Percentiles rank a stretch among this genome's conserved stretches.
Evolutionary conservation across 2,888 invertebrate species (phyloP).

Genomic region (Ramazzottius varieornatus): DNA sequence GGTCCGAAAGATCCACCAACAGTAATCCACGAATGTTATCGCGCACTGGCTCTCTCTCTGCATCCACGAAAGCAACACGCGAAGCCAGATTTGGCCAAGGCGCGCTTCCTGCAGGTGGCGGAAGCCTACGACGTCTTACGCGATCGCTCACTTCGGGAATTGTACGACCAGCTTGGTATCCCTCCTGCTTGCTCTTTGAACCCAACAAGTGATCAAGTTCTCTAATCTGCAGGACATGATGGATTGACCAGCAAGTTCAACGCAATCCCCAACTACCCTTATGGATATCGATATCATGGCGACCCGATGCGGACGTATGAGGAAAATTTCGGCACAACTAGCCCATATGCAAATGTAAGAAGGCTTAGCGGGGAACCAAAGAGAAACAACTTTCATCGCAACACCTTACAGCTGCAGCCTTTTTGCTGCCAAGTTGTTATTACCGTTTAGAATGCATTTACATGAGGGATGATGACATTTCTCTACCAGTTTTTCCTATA

Average conservation of each 20-base stretch:
- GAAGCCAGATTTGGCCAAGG: not conserved
- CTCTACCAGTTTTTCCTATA: too few species aligned
- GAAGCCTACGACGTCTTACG: not conserved
- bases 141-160: not conserved
- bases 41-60: not conserved
- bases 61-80: not conserved
- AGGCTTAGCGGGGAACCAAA: too few species aligned
- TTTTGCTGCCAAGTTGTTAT: too few species aligned
- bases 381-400: too few species aligned
- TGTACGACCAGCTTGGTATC: constrained; percentile 1
- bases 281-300: constrained; percentile 1
- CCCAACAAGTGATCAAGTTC: too few species aligned
- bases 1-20: not conserved
- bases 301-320: not conserved
- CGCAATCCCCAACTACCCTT: not conserved
- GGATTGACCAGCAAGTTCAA: not conserved
- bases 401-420: too few species aligned
- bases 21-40: not conserved
- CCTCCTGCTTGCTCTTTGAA: not conserved
- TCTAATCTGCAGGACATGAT: not conserved
- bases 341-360: not conserved
- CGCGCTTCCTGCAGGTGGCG: not conserved
- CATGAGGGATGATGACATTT: too few species aligned
- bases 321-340: not conserved
- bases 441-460: too few species aligned